A percentile compares a stretch with the other conserved stretches of the same genome.
Evolutionary conservation across 64 coral and sea anemone species (phyloP).

Genomic region (Astreopora myriophthalma): DNA sequence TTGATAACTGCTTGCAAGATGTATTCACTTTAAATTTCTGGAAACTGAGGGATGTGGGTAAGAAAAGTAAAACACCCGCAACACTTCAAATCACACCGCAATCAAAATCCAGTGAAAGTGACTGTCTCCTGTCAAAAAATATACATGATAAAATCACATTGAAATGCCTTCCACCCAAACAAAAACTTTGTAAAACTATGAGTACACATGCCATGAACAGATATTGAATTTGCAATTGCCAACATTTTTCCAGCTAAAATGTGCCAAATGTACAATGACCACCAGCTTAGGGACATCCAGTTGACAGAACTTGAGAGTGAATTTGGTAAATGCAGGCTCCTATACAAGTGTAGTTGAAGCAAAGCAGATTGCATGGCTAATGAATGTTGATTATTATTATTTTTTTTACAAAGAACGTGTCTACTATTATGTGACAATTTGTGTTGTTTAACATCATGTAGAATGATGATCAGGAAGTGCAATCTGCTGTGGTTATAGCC

Average conservation of each 20-base stretch:
- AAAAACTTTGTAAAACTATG: background rate
- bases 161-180: too few relatives aligned
- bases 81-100: background rate
- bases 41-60: background rate
- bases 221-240: background rate
- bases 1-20: background rate
- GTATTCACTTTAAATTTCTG: background rate
- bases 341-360: background rate
- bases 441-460: background rate
- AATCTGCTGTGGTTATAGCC: background rate
- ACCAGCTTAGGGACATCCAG: background rate
- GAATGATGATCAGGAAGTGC: background rate
- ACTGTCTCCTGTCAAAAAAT: too few relatives aligned
- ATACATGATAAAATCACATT: too few relatives aligned
- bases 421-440: background rate
- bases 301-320: background rate
- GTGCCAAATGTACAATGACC: background rate
- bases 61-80: background rate
- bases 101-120: too few relatives aligned
- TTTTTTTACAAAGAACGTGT: background rate
- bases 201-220: background rate
- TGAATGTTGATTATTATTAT: background rate
- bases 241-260: background rate
- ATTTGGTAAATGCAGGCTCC: background rate
- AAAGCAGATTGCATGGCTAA: background rate